Evolutionary conservation across 2,113 vertebrate genomes (phyloP).

Genomic region (Neolamprologus tretocephalus): DNA sequence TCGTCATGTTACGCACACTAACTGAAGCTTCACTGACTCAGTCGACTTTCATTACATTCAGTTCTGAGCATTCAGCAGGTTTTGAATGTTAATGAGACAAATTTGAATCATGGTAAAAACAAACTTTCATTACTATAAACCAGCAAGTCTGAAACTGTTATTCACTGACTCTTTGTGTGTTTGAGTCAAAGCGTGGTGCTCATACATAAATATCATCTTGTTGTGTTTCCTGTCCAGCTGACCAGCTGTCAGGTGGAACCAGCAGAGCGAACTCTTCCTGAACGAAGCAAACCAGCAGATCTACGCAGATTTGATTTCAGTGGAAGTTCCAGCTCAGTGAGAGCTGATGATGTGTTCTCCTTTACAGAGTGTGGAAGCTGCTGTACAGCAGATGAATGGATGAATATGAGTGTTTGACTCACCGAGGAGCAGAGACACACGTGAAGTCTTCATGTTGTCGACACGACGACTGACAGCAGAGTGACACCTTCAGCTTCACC

Average conservation of each 20-base stretch:
- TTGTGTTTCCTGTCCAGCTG: not conserved
- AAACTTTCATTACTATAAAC: rapidly evolving
- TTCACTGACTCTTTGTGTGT: not conserved
- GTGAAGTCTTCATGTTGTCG: rapidly evolving
- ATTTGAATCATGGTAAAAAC: rapidly evolving
- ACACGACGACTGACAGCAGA: rapidly evolving
- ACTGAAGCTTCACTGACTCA: not conserved
- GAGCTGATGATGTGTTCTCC: not conserved
- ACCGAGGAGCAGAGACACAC: rapidly evolving
- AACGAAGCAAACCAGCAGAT: not conserved
- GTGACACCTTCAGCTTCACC: not conserved
- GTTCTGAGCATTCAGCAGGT: not conserved
- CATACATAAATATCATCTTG: not conserved
- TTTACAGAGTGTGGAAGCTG: not conserved
- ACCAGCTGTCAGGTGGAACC: not conserved
- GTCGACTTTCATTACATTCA: not conserved
- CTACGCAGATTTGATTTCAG: not conserved
- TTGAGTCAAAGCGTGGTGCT: rapidly evolving
- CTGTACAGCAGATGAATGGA: rapidly evolving
- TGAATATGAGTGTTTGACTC: not conserved
- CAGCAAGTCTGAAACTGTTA: rapidly evolving
- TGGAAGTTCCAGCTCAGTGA: rapidly evolving
- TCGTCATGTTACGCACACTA: rapidly evolving
- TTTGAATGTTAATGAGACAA: rapidly evolving
- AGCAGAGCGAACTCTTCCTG: not conserved